Evolutionary conservation across 2,797 vertebrate genomes (phyloP).

Genomic region (Phalloptychus januarius): DNA sequence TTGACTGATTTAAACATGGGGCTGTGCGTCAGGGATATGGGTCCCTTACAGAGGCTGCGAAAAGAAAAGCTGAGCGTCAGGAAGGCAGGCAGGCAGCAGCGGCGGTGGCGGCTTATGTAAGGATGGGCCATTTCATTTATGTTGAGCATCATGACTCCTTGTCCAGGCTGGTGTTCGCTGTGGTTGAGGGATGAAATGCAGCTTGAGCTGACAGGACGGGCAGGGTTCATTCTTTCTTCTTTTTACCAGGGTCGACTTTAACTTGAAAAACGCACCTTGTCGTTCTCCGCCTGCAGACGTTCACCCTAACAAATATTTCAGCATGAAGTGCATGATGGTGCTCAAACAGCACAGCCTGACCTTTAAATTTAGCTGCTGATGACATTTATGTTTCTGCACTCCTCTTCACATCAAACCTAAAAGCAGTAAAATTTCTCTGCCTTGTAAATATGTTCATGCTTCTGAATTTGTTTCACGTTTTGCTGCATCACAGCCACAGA

Average conservation of each 20-base stretch:
- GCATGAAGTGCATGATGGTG: constrained; percentile 20
- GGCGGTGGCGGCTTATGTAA: constrained; percentile 70
- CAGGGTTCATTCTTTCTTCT: not conserved
- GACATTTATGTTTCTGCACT: constrained; percentile 32
- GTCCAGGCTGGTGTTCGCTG: constrained; percentile 34
- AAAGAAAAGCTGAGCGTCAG: constrained; percentile 28
- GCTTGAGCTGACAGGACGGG: constrained; percentile 13
- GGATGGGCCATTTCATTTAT: constrained; percentile 72
- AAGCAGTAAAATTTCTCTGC: not conserved
- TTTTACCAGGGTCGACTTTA: constrained; percentile 43
- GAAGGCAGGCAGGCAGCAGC: constrained; percentile 44
- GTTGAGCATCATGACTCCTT: constrained; percentile 61
- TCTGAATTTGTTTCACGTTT: not conserved
- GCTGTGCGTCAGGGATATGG: constrained; percentile 42
- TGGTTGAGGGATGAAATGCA: constrained; percentile 62
- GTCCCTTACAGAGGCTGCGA: constrained; percentile 59
- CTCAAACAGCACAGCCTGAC: constrained; percentile 31
- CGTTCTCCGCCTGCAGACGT: constrained; percentile 7
- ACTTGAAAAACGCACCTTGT: constrained; percentile 28
- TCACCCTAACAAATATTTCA: constrained; percentile 14
- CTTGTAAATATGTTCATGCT: not conserved
- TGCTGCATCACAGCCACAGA: not conserved
- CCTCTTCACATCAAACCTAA: constrained; percentile 13
- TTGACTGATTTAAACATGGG: constrained; percentile 52
- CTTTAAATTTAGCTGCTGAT: constrained; percentile 33